phyloP scores from a whole-genome alignment of 2,888 invertebrate species.

The Leptopterna dolabrata region DNA sequence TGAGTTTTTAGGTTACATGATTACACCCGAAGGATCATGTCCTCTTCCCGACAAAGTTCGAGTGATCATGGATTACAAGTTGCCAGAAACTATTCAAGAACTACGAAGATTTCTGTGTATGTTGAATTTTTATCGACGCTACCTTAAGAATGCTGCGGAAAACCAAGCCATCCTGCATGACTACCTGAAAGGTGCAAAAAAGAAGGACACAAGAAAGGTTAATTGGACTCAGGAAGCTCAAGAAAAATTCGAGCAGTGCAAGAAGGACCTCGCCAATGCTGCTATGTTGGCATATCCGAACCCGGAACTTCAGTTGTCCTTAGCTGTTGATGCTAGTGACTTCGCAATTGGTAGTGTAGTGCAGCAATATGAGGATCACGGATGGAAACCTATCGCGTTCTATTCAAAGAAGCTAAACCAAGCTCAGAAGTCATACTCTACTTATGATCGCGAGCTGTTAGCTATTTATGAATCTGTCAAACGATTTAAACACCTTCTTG shows the following conservation, averaged over 20 bases:
- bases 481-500: slow-evolving; percentile 58
- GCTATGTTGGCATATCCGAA: slow-evolving; percentile 17
- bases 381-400: slow-evolving; percentile 14
- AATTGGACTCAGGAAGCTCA: background rate
- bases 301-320: background rate
- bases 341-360: slow-evolving; percentile 20
- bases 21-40: slow-evolving; percentile 31
- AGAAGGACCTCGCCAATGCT: background rate
- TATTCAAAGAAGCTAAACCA: slow-evolving; percentile 42
- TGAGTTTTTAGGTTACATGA: slow-evolving; percentile 53
- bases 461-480: slow-evolving; percentile 59
- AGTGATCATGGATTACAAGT: slow-evolving; percentile 52
- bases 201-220: background rate
- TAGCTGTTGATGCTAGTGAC: slow-evolving; percentile 1
- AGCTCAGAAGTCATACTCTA: slow-evolving; percentile 64
- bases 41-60: slow-evolving; percentile 53
- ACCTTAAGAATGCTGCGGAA: slow-evolving; percentile 59
- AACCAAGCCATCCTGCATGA: slow-evolving; percentile 57
- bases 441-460: slow-evolving; percentile 66
- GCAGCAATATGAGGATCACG: slow-evolving; percentile 8
- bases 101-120: slow-evolving; percentile 64
- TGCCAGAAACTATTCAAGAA: slow-evolving; percentile 24
- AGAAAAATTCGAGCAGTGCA: slow-evolving; percentile 9
- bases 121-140: slow-evolving; percentile 66
- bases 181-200: background rate